Evolutionary conservation across 2,797 vertebrate species (phyloP).

Genomic region (Pterois miles): DNA sequence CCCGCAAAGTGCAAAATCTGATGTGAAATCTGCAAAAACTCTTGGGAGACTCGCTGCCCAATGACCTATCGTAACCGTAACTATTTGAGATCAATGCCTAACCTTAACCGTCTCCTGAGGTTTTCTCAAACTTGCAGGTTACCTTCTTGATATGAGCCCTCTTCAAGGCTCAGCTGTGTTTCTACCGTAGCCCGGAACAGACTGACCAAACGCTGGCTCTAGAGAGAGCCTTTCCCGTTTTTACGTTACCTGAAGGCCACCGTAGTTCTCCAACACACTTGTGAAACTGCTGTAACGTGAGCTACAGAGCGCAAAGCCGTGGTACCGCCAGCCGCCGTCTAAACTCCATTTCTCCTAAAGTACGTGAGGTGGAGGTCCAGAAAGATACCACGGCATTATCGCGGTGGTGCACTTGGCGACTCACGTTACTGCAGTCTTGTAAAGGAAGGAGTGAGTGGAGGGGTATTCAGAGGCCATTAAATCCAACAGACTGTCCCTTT

Average conservation of each 20-base stretch:
- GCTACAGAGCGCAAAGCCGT: not conserved
- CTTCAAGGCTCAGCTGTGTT: not conserved
- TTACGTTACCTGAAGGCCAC: too few relatives aligned
- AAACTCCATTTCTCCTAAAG: not conserved
- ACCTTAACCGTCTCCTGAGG: too few relatives aligned
- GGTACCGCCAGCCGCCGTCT: not conserved
- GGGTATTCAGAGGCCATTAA: not conserved
- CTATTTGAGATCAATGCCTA: too few relatives aligned
- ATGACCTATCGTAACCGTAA: too few relatives aligned
- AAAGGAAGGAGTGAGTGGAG: not conserved
- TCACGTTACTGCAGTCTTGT: not conserved
- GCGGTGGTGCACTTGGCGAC: too few relatives aligned
- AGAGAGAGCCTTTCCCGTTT: not conserved
- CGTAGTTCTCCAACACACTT: not conserved
- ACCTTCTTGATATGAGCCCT: too few relatives aligned
- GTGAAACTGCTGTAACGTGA: not conserved
- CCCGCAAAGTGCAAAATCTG: too few relatives aligned
- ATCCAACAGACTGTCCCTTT: not conserved
- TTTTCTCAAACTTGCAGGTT: too few relatives aligned
- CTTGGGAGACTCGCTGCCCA: too few relatives aligned
- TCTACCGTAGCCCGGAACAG: not conserved
- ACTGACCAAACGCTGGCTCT: not conserved
- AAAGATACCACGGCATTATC: not conserved
- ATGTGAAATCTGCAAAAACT: too few relatives aligned
- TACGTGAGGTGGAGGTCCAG: not conserved